Base-by-base conservation (phyloP, 2,113 vertebrate genomes). In the Anoplopoma fimbria region DNA sequence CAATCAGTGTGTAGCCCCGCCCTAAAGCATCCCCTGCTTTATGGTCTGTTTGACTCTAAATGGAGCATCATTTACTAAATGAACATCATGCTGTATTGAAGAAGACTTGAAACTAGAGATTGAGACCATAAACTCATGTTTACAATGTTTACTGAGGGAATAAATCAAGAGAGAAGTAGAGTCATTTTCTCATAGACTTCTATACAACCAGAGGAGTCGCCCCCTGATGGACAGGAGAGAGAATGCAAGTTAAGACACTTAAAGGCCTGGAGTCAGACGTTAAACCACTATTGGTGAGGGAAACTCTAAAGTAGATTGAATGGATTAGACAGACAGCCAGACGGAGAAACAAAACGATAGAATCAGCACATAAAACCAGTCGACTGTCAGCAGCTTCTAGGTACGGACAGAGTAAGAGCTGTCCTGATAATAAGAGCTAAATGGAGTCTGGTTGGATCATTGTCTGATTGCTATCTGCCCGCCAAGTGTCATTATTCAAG, bases 401-500 rank as follows among this genome's bases (percentile, higher is more conserved):
- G 15, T 25, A 8, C 23, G 74, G 68, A 75, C 70, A 7, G 36
- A 25, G 10, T 1, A 0, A 80, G 63, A 61, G 47, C 76, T 12
- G 70, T 61, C 53, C 45, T 9, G 53, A 75, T 84, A 82, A 85
- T 70, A 47, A 34, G 33, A 47, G 45, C 53, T 74, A 83, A 84
- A 91, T 61, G 25, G 82, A 76, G 83, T 75, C 85, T 79, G 69
- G 23, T 29, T 10, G 79, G 85, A 79, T 92, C 79, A 69, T 29
- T 77, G 82, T 82, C 75, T 82, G 86, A 87, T 87, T 60, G 69
- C 72, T 85, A 89, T 89, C 87, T 73, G 75, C 31, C 71, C 13
- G 57, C 62, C 81, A 61, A 85, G 82, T 33, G 23, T 71, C 75
- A 82, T 85, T 75, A 84, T 78, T 89, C 31, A 57, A 87, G 77